phyloP scores from a whole-genome alignment of 2,797 vertebrate genomes.

The Enteromius trimaculatus region DNA sequence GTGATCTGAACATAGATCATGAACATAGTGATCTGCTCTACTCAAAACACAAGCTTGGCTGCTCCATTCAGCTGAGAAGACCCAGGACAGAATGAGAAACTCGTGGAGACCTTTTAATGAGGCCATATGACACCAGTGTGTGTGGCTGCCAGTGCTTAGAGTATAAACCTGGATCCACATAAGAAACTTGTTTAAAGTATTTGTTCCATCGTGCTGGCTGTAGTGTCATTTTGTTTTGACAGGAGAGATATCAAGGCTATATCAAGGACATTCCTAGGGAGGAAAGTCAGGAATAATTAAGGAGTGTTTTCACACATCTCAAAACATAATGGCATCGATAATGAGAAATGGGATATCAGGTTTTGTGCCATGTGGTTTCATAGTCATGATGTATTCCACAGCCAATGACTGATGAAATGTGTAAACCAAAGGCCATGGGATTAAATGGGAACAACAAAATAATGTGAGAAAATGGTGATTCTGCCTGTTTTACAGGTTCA shows the following conservation, averaged over 20 bases:
- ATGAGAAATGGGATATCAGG: constrained; percentile 25
- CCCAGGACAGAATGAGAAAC: constrained; percentile 25
- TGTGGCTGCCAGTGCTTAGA: constrained; percentile 1
- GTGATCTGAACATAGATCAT: too few species aligned
- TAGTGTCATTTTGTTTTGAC: constrained; percentile 42
- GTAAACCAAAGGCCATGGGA: constrained; percentile 18
- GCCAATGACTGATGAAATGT: constrained; percentile 25
- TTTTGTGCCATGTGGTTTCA: constrained; percentile 25
- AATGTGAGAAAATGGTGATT: neutral
- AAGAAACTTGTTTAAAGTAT: constrained; percentile 26
- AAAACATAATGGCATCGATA: constrained; percentile 40
- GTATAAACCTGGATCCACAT: constrained; percentile 29
- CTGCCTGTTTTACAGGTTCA: neutral
- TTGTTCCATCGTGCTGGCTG: constrained; percentile 33
- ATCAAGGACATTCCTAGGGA: constrained; percentile 33
- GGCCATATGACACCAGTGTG: constrained; percentile 2
- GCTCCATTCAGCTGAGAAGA: constrained; percentile 23
- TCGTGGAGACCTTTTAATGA: constrained; percentile 23
- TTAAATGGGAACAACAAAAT: constrained; percentile 23
- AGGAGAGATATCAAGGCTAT: constrained; percentile 20
- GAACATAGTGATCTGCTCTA: constrained; percentile 37
- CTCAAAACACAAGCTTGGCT: constrained; percentile 36
- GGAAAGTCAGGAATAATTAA: constrained; percentile 53
- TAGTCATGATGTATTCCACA: neutral
- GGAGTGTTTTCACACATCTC: constrained; percentile 55